Evolutionary conservation across 2,797 vertebrate species (phyloP).

Genomic region (Manis crassicaudata): DNA sequence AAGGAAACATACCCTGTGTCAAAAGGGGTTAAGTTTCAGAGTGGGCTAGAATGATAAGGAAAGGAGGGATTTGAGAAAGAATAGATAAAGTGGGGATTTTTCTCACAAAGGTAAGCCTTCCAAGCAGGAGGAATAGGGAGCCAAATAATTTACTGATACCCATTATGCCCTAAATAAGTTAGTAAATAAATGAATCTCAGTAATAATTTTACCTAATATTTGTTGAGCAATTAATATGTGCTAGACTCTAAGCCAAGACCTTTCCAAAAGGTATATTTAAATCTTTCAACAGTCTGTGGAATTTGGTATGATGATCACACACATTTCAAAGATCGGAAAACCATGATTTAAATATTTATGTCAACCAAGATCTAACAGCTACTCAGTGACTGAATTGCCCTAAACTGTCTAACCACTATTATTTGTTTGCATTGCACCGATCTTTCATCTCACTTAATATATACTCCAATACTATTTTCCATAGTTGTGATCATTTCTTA

Average conservation of each 20-base stretch:
- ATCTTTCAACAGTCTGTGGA: neutral
- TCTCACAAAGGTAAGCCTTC: neutral
- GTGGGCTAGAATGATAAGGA: neutral
- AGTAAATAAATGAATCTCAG: conserved; percentile 20
- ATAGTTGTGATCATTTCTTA: neutral
- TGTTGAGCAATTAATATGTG: neutral
- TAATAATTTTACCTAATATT: conserved; percentile 7
- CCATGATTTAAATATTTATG: neutral
- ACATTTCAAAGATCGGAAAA: neutral
- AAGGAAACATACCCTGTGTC: neutral
- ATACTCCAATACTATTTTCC: neutral
- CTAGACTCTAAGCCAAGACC: neutral
- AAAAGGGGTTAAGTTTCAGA: neutral
- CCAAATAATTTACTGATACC: neutral
- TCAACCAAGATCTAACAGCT: neutral
- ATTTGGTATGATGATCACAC: neutral
- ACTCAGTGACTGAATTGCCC: neutral
- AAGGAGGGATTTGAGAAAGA: neutral
- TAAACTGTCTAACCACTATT: neutral
- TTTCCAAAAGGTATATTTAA: neutral
- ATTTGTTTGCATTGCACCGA: neutral
- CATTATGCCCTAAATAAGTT: neutral
- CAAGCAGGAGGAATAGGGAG: neutral
- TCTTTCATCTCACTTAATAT: neutral
- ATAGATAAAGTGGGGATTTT: neutral